phyloP scores from a whole-genome alignment of 2,113 vertebrate genomes.

The Stegastes partitus region DNA sequence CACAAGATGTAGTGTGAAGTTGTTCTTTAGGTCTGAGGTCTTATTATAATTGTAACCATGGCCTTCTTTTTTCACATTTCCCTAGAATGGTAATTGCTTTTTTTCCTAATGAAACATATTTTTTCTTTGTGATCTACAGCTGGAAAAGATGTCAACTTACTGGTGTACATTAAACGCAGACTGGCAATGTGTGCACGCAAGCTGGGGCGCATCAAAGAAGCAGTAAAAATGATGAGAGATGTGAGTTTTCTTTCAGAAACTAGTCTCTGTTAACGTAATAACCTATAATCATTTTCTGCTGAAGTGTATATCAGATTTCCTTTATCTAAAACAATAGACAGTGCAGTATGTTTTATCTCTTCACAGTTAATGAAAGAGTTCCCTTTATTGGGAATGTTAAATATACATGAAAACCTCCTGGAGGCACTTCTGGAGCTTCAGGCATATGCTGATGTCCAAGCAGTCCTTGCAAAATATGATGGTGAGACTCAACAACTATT shows the following conservation, averaged over 20 bases:
- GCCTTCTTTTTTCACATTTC: neutral
- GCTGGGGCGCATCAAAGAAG: conserved; percentile 96
- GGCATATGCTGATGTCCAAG: conserved; percentile 98
- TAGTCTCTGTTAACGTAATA: neutral
- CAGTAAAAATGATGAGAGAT: conserved; percentile 99
- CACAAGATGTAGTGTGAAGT: neutral
- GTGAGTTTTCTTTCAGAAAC: conserved; percentile 85
- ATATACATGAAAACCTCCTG: conserved; percentile 98
- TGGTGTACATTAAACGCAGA: conserved; percentile 97
- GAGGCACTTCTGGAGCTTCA: conserved; percentile 97
- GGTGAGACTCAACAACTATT: conserved; percentile 82
- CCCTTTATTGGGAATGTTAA: conserved; percentile 97
- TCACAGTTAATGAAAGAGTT: conserved; percentile 99
- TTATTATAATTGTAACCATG: too few species aligned
- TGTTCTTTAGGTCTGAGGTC: too few species aligned
- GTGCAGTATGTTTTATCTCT: conserved; percentile 27
- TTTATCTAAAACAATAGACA: neutral
- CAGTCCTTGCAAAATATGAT: conserved; percentile 98
- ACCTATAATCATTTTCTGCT: too few species aligned
- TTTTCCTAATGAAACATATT: neutral
- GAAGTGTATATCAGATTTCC: too few species aligned
- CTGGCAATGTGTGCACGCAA: conserved; percentile 98
- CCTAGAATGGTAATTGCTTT: neutral
- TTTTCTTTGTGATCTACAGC: conserved; percentile 70
- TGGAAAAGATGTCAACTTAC: conserved; percentile 97